Conservation (phyloP, 1,140 invertebrate genomes). For the Eueides isabella region DNA sequence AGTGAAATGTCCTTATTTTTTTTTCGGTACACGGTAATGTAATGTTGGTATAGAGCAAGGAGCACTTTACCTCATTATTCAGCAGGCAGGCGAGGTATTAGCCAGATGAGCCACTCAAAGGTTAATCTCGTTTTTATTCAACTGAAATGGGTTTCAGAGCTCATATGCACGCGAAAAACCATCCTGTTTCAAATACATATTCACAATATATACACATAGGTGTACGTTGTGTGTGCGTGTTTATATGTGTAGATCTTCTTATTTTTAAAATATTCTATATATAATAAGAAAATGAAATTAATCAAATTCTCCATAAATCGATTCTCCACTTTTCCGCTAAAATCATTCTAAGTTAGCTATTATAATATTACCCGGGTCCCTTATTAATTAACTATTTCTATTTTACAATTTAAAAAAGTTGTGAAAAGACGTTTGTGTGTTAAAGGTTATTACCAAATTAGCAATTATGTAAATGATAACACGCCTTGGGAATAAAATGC, state of each 20-base stretch:
- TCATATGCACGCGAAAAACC: not conserved
- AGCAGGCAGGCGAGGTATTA: slow-evolving; percentile 17
- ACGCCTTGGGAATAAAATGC: no score
- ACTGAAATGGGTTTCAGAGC: slow-evolving; percentile 1
- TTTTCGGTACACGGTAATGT: not conserved
- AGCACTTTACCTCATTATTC: slow-evolving; percentile 9
- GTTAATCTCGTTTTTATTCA: slow-evolving; percentile 15
- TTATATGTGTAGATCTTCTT: not conserved
- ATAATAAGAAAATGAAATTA: no score
- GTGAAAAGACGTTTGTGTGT: no score
- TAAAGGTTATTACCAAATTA: no score
- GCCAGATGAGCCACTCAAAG: not conserved
- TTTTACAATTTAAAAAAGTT: no score
- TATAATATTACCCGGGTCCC: no score
- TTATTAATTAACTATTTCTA: no score
- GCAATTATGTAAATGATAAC: no score
- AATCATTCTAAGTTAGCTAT: no score
- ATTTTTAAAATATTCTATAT: not conserved
- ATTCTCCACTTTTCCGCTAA: no score
- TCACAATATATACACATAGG: not conserved
- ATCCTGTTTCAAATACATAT: not conserved
- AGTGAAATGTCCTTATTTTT: not conserved
- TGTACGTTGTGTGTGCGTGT: not conserved
- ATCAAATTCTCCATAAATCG: no score
- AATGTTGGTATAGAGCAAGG: not conserved